These are phyloP conservation scores for Centropristis striata DNA, from an alignment of 2,113 vertebrate genomes.

Conservation along the genomic window DNA sequence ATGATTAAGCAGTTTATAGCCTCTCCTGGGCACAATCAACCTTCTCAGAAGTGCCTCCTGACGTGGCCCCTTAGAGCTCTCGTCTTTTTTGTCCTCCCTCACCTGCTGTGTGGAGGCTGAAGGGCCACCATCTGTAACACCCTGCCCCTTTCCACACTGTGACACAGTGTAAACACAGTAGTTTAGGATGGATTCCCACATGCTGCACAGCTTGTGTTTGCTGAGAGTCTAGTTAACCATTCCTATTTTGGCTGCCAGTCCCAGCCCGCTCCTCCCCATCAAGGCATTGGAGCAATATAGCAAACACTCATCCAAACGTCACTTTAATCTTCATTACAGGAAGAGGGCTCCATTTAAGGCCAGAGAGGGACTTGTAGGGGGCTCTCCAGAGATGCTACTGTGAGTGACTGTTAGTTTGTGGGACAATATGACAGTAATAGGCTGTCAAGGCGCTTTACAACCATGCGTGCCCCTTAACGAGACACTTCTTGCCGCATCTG, in stretches of 20 bases:
- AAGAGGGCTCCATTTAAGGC: conserved; percentile 37
- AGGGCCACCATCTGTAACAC: conserved; percentile 66
- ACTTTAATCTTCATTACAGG: conserved; percentile 69
- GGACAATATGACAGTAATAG: conserved; percentile 44
- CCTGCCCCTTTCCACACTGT: conserved; percentile 34
- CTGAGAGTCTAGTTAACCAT: conserved; percentile 56
- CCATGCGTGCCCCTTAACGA: conserved; percentile 42
- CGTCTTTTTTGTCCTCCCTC: conserved; percentile 45
- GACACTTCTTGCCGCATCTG: conserved; percentile 28
- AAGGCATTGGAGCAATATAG: conserved; percentile 38
- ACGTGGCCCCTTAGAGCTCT: conserved; percentile 51
- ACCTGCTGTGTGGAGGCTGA: conserved; percentile 59
- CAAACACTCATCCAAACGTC: conserved; percentile 63
- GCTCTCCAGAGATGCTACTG: conserved; percentile 36
- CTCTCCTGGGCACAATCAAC: conserved; percentile 57
- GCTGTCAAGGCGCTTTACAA: conserved; percentile 40
- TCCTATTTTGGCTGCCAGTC: conserved; percentile 58
- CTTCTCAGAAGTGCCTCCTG: conserved; percentile 44
- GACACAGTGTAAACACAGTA: conserved; percentile 65
- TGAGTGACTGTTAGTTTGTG: conserved; percentile 51
- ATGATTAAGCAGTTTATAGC: conserved; percentile 57
- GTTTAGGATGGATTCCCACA: conserved; percentile 61
- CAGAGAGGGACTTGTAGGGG: conserved; percentile 19
- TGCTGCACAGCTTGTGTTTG: conserved; percentile 79
- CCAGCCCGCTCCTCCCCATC: conserved; percentile 44